Evolutionary conservation across 1,140 invertebrate genomes (phyloP), one percentile per base, ranked within the genome.

Genomic region (Ditylenchus dipsaci): DNA sequence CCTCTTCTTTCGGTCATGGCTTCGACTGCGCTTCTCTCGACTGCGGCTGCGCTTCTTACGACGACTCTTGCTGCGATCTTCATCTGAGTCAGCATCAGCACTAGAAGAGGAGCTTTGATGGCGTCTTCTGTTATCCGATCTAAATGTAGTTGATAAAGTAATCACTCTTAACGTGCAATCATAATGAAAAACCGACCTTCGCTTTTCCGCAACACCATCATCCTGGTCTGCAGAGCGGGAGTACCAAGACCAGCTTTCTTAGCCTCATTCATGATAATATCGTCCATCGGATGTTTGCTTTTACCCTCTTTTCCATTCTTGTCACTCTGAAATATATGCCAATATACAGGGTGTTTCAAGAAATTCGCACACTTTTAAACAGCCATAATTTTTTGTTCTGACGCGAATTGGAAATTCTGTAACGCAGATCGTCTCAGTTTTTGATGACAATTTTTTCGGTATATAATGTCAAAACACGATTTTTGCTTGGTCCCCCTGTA

Each of bases 1-100:
- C 70, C 70, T 74, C 30, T 74, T 73, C 60, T 63, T 65, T 27
- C 56, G 61, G 15, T 71, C 69, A 3, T 70, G 68, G 67, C 69
- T 71, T 17, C 68, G 33, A n/a, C 69, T 71, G 49, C 69, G 69
- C 38, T 68, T 43, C 60, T 62, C 29, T 5, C 60, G 60, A 29
- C 19, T 21, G 13, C 60, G 23, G 9, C 23, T 60, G 21, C 69
- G 67, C 30, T 71, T 73, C 47, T 47, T 66, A 8, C 64, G 42
- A 3, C 71, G 26, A 38, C 69, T 29, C 23, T 65, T 59, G 17
- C 19, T 58, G 63, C 63, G 63, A 65, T 65, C 63, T 56, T 65
- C 57, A 19, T 56, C 19, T 56, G 23, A n/a, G 11, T 65, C 63
- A 3, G n/a, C 63, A 5, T 27, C n/a, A n/a, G n/a, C n/a, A 30